Conservation (phyloP, 2,797 vertebrate species). For the Sphaeramia orbicularis region DNA sequence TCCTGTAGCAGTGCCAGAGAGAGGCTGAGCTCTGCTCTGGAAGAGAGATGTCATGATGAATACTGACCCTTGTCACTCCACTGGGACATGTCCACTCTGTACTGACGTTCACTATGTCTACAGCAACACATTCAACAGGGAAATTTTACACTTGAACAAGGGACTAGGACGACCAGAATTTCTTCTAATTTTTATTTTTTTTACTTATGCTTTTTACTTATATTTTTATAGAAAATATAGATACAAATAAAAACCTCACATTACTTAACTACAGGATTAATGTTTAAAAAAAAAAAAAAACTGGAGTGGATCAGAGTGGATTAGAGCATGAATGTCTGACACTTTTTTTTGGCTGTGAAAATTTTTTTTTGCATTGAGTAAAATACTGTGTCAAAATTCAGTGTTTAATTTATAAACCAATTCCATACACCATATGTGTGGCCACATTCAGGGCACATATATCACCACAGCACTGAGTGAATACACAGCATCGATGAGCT, state of each 20-base stretch:
- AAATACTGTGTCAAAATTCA: not conserved
- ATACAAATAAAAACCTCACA: conserved; percentile 38
- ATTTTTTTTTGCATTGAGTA: conserved; percentile 4
- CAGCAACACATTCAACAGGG: conserved; percentile 28
- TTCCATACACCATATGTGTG: not conserved
- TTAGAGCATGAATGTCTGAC: not conserved
- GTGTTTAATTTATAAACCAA: conserved; percentile 18
- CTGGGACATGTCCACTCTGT: too few species aligned
- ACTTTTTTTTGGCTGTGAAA: conserved; percentile 9
- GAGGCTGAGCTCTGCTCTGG: conserved; percentile 86
- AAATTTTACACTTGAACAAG: conserved; percentile 56
- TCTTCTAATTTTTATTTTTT: too few species aligned
- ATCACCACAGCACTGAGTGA: not conserved
- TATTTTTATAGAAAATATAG: conserved; percentile 77
- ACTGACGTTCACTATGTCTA: not conserved
- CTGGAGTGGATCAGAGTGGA: conserved; percentile 7
- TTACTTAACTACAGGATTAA: not conserved
- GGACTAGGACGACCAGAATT: conserved; percentile 51
- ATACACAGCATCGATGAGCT: not conserved
- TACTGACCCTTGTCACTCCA: conserved; percentile 38
- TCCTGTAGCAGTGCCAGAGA: conserved; percentile 87
- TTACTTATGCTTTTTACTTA: conserved; percentile 54
- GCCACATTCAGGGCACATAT: conserved; percentile 2
- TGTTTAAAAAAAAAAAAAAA: conserved; percentile 10
- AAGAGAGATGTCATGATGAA: conserved; percentile 67